These are phyloP conservation scores for Agonopterix arenella DNA, from an alignment of 2,888 invertebrate genomes.

Conservation along the genomic window DNA sequence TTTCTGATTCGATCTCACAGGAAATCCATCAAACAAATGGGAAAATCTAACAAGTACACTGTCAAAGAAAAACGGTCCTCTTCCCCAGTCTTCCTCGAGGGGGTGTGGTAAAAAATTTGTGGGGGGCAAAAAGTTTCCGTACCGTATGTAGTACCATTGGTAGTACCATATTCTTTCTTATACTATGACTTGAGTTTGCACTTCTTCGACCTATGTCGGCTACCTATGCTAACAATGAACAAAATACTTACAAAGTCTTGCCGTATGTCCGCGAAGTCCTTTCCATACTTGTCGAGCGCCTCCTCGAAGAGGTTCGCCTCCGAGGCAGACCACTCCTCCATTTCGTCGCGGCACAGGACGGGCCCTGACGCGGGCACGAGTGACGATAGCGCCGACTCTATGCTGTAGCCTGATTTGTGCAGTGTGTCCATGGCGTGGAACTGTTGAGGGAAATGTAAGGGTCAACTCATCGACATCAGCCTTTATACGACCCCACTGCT, in stretches of 20 bases:
- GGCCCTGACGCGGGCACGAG: slow-evolving; percentile 97
- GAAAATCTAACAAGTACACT: no score
- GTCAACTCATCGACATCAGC: no score
- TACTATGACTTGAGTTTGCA: not conserved
- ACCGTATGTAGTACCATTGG: no score
- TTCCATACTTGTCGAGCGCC: slow-evolving; percentile 98
- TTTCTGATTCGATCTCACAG: no score
- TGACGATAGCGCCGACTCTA: slow-evolving; percentile 93
- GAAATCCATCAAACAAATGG: no score
- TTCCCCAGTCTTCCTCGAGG: no score
- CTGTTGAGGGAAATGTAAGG: slow-evolving; percentile 50
- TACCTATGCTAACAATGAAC: not conserved
- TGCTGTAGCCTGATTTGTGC: slow-evolving; percentile 94
- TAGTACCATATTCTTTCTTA: no score
- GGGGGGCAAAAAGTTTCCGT: no score
- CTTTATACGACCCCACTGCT: no score
- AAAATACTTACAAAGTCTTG: slow-evolving; percentile 92
- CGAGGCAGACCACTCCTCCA: slow-evolving; percentile 99
- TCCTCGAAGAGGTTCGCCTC: slow-evolving; percentile 99
- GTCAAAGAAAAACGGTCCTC: no score
- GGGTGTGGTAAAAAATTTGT: no score
- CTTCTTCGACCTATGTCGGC: no score
- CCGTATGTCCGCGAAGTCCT: slow-evolving; percentile 99
- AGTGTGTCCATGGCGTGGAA: slow-evolving; percentile 99
- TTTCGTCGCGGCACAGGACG: slow-evolving; percentile 97